These are phyloP conservation scores for Amphipyra berbera DNA, from an alignment of 2,888 invertebrate genomes.

Conservation along the genomic window DNA sequence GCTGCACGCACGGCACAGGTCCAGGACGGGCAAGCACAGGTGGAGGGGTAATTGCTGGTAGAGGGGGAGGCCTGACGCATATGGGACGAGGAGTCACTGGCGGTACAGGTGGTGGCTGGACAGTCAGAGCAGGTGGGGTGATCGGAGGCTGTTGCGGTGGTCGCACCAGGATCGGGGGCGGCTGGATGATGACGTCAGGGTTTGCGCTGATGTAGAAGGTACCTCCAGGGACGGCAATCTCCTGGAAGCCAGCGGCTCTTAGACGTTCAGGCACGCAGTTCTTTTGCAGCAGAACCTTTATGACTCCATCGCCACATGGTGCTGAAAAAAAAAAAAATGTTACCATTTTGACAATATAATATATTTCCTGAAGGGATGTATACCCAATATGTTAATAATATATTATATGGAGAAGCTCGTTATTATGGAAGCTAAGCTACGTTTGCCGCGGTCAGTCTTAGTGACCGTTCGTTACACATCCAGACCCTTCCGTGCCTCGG, in stretches of 20 bases:
- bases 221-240: conserved; percentile 75
- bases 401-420: too few relatives aligned
- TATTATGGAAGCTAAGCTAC: too few relatives aligned
- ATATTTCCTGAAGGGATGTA: too few relatives aligned
- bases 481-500: too few relatives aligned
- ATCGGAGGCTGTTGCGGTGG: conserved; percentile 68
- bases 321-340: conserved; percentile 62
- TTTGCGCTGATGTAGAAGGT: conserved; percentile 71
- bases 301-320: conserved; percentile 71
- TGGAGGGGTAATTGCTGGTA: conserved; percentile 68
- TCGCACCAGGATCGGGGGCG: conserved; percentile 76
- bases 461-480: too few relatives aligned
- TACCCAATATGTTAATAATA: too few relatives aligned
- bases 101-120: conserved; percentile 65
- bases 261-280: conserved; percentile 63
- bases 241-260: conserved; percentile 70
- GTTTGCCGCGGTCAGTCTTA: too few relatives aligned
- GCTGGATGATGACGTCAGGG: conserved; percentile 78
- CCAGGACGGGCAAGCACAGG: conserved; percentile 73
- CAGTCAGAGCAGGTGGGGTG: conserved; percentile 66
- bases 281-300: conserved; percentile 64
- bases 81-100: conserved; percentile 71
- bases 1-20: conserved; percentile 64
- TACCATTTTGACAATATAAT: too few relatives aligned
- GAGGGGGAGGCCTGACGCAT: conserved; percentile 64